Evolutionary conservation across 1,140 invertebrate genomes (phyloP), one percentile per base, ranked within the genome.

Genomic region (Eumaeus atala): DNA sequence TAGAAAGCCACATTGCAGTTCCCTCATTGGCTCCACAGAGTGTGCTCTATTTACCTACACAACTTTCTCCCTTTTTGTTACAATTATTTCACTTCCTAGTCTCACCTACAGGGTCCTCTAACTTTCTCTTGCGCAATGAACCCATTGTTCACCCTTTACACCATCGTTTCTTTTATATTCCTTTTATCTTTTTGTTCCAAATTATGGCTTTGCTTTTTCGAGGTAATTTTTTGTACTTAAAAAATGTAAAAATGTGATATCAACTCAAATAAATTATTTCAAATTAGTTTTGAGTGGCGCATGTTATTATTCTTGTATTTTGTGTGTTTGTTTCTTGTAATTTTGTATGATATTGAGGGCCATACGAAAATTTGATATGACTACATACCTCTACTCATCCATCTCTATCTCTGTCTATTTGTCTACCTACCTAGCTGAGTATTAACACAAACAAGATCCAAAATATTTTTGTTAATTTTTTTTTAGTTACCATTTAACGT

Each of bases 31-130:
- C 61, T 67, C 51, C 42, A 64, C 59, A 72, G 75, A 66, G 75
- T 73, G 62, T 69, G 53, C 57, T 69, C 63, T 69, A 76, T 74
- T 77, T 74, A 72, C 65, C 62, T 70, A 69, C 67, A 69, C 21
- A 70, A 84, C 83, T 87, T 84, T 87, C 83, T 87, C 76, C 21
- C 69, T 84, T 83, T 84, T 84, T 83, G 80, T 83, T 83, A 75
- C 74, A 83, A 67, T 83, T 80, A 48, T 59, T 67, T 71, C 71
- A 54, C 74, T 84, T 81, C 75, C 79, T 80, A 72, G 71, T 71
- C 62, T 58, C 64, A 80, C 70, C 74, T 77, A 67, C 36, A 80
- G 78, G 72, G 73, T 71, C 21, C 76, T 65, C 53, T 34, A 71
- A 81, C 77, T 84, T 85, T 84, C 78, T 69, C 78, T 58, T 60